Conservation (phyloP, 2,888 invertebrate genomes). For the Balanococcus diminutus region DNA sequence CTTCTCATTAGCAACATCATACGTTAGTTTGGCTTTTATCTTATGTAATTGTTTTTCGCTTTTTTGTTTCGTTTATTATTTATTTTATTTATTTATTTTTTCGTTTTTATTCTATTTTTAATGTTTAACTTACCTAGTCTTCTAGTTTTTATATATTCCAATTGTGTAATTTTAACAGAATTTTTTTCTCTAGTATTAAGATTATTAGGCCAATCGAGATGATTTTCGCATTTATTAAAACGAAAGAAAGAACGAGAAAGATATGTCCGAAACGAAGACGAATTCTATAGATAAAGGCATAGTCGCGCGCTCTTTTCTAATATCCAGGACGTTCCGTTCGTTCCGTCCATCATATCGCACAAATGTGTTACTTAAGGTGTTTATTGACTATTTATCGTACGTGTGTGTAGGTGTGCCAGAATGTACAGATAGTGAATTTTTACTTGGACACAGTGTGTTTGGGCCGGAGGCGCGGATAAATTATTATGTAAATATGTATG, state of each 20-base stretch:
- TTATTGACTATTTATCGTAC: neutral
- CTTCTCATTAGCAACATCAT: neutral
- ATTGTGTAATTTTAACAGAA: constrained; percentile 33
- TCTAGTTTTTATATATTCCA: constrained; percentile 35
- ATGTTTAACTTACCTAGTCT: constrained; percentile 36
- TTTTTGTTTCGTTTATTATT: neutral
- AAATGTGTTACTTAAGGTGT: neutral
- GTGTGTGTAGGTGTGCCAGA: neutral
- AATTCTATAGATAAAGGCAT: neutral
- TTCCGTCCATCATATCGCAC: constrained; percentile 21
- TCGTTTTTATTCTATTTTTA: constrained; percentile 15
- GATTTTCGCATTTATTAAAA: constrained; percentile 19
- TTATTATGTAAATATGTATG: constrained; percentile 29
- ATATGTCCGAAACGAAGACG: neutral
- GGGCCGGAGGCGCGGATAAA: constrained; percentile 16
- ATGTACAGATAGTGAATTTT: neutral
- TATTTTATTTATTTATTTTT: neutral
- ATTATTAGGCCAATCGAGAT: constrained; percentile 31
- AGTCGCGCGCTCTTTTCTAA: neutral
- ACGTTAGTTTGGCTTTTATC: neutral
- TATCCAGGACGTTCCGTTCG: constrained; percentile 20
- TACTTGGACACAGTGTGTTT: neutral
- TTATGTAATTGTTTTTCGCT: neutral
- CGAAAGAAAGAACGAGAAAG: neutral
- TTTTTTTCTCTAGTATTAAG: constrained; percentile 5